Evolutionary conservation across 2,113 vertebrate genomes (phyloP), one percentile per base, ranked within the genome.

Genomic region (Rissa tridactyla): DNA sequence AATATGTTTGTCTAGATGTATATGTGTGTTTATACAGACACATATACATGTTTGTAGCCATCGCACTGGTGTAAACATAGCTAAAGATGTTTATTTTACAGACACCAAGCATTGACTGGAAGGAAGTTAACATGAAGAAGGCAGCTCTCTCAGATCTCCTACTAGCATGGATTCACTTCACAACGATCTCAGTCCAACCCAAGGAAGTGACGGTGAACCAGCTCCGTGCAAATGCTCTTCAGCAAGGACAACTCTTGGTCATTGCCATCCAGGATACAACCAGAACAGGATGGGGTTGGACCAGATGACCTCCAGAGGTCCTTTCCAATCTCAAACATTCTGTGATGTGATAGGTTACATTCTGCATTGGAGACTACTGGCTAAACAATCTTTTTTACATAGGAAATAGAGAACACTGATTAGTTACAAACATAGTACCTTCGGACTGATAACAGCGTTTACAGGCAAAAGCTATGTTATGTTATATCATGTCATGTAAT

Each of bases 211-310:
- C 65, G n/a, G 23, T 81, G 49, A 81, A 40, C 3, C 11, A 80
- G 12, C 5, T 78, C 36, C 29, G 47, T 7, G 29, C 29, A 51
- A 76, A 55, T 0, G 0, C 9, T 25, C 11, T 66, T 62, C 65
- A 40, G 25, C 54, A 80, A 54, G 32, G 44, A 57, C 5, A 42
- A 13, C 8, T 40, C 17, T 49, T 83, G 25, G 11, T 81, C 2
- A 4, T 12, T 72, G 10, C 5, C 8, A 16, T 64, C 29, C n/a
- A 68, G 19, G 32, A 44, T 25, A 38, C 40, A 55, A 25, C 7
- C 5, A 3, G 34, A 71, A 7, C 4, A 8, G 36, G 3, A 13
- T 2, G 4, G 1, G 10, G 19, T n/a, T 66, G 61, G 26, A 75
- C 36, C 16, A 86, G 17, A 30, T 46, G 15, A 34, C 19, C 22